Conservation (phyloP, 2,113 vertebrate species). For the Chauna torquata region DNA sequence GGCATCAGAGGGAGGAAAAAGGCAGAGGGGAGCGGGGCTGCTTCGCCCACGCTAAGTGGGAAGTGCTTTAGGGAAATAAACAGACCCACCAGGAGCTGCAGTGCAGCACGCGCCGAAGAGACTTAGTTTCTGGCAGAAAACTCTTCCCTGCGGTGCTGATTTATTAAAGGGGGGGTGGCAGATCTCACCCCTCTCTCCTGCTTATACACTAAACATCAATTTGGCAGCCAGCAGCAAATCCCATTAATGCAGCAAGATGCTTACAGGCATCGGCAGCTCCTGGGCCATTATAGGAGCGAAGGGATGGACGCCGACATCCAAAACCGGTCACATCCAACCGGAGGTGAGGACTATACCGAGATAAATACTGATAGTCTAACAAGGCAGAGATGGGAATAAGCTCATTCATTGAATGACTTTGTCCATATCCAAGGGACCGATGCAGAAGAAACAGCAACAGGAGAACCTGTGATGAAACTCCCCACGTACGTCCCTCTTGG, state of each 20-base stretch:
- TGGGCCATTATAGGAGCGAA: neutral
- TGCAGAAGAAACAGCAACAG: neutral
- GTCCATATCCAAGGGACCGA: neutral
- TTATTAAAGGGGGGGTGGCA: neutral
- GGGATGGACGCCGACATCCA: neutral
- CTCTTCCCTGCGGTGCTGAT: neutral
- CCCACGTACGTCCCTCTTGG: neutral
- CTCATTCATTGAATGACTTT: neutral
- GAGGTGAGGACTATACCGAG: neutral
- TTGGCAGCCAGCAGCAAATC: constrained; percentile 18
- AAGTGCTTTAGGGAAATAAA: neutral
- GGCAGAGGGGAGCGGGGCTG: neutral
- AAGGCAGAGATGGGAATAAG: neutral
- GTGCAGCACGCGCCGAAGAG: neutral
- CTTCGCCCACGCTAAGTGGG: neutral
- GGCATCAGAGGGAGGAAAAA: neutral
- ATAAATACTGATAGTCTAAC: neutral
- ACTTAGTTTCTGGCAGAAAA: neutral
- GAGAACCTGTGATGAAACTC: neutral
- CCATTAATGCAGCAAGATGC: neutral
- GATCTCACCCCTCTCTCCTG: neutral
- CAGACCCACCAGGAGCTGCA: neutral
- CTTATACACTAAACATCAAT: neutral
- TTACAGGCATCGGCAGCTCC: neutral
- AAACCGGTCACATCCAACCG: neutral